These are phyloP conservation scores for Hartigia nigra DNA, from an alignment of 2,888 invertebrate genomes.

Conservation along the genomic window DNA sequence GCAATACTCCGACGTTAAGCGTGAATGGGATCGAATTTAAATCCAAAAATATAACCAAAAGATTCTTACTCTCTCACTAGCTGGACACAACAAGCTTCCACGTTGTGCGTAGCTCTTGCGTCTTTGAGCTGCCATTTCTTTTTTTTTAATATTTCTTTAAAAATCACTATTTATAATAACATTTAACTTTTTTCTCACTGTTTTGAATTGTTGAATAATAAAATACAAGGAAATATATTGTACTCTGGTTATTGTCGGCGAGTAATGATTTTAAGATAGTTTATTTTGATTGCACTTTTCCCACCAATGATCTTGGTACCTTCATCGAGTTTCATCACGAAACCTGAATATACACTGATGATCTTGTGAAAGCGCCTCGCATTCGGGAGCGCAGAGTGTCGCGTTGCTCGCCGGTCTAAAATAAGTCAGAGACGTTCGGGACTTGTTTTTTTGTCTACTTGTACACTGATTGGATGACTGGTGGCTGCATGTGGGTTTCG, in stretches of 20 bases:
- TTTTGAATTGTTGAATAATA: not conserved
- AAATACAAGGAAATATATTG: not conserved
- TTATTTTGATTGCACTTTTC: not conserved
- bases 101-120: not conserved
- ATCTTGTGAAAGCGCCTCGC: not conserved
- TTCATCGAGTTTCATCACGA: not conserved
- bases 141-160: too few species aligned
- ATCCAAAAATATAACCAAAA: not conserved
- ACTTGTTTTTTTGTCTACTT: not conserved
- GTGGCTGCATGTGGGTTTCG: not conserved
- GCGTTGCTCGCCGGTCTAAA: not conserved
- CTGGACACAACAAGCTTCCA: constrained; percentile 3
- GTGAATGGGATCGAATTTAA: not conserved
- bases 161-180: not conserved
- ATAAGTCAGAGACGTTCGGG: not conserved
- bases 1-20: not conserved
- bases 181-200: not conserved
- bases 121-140: not conserved
- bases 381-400: not conserved
- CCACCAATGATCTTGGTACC: not conserved
- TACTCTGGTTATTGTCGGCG: not conserved
- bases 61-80: not conserved
- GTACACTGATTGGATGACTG: not conserved
- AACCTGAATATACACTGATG: not conserved
- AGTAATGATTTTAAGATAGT: not conserved